Base-by-base conservation (phyloP, 2,888 invertebrate species). In the Drosophila recens region DNA sequence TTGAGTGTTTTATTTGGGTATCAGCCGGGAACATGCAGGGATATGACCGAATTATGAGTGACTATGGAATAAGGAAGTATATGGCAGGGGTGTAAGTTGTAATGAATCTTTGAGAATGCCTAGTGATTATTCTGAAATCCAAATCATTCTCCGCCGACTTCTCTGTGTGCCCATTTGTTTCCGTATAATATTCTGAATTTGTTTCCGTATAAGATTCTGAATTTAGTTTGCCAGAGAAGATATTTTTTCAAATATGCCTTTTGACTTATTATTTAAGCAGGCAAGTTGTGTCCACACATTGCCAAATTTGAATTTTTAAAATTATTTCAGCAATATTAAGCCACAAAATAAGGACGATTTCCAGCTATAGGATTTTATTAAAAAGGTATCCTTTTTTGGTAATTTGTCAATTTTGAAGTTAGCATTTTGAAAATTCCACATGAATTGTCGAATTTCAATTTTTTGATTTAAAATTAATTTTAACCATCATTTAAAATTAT, bases 311-410 rank as follows among this genome's bases (percentile, higher is more conserved):
- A 23, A 23, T 23, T 23, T 23, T 23, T 0, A 23, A 23, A 23
- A 0, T 17, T 17, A 1, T 17, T 1, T 17, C 17, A 17, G 81
- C 87, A 27, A 92, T 90, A 65, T 90, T 92, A 69, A 90, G 91
- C 93, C 93, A 95, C 23, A 27, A 5, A 27, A 27, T 4, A 27
- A 5, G 4, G 5, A 27, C 4, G 23, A 27, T 5, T 27, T 27
- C 4, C 23, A 27, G 23, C 3, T 27, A 0, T n/a, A 27, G 23
- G 27, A 27, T 27, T 27, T 23, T 4, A 4, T 23, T 23, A 23
- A 4, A 23, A 23, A 4, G 4, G 4, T 0, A 4, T 23, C 0
- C 0, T 23, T 23, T 27, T 27, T 27, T 27, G 4, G 0, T 23
- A 27, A 27, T 27, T 27, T 27, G 27, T 27, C 1, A 27, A 27